Evolutionary conservation across 2,113 vertebrate species (phyloP).

Genomic region (Parotia lawesii): DNA sequence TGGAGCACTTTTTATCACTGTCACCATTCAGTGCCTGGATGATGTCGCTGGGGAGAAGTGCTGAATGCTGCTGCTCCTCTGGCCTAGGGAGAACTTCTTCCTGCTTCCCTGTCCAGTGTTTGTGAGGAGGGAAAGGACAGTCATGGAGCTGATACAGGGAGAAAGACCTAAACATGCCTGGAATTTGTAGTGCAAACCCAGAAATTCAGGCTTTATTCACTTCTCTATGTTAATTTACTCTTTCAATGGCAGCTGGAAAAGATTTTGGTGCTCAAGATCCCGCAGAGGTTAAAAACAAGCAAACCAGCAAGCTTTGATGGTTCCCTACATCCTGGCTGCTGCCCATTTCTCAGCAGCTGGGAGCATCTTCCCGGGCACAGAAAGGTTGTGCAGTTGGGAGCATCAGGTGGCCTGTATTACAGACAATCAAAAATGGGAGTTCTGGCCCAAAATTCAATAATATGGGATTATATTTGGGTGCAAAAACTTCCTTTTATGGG

Average conservation of each 20-base stretch:
- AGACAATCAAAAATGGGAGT: background rate
- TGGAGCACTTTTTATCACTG: background rate
- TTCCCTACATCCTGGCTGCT: background rate
- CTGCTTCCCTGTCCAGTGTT: background rate
- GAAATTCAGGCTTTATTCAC: background rate
- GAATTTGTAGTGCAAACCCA: background rate
- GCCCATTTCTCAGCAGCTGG: background rate
- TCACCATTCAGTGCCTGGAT: background rate
- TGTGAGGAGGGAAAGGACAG: background rate
- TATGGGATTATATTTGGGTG: background rate
- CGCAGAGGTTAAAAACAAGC: background rate
- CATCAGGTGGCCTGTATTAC: background rate
- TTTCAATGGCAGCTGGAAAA: background rate
- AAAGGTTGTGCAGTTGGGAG: background rate
- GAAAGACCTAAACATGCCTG: background rate
- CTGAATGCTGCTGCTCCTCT: background rate
- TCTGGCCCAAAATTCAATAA: background rate
- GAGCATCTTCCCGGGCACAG: background rate
- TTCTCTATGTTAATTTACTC: background rate
- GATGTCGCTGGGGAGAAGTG: background rate
- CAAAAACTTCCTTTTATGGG: background rate
- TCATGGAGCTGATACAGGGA: accelerated
- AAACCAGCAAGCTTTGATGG: background rate
- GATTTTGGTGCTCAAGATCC: background rate
- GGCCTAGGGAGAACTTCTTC: background rate